Evolutionary conservation across 2,888 invertebrate genomes (phyloP).

Genomic region (Rotaria magnacalcarata): DNA sequence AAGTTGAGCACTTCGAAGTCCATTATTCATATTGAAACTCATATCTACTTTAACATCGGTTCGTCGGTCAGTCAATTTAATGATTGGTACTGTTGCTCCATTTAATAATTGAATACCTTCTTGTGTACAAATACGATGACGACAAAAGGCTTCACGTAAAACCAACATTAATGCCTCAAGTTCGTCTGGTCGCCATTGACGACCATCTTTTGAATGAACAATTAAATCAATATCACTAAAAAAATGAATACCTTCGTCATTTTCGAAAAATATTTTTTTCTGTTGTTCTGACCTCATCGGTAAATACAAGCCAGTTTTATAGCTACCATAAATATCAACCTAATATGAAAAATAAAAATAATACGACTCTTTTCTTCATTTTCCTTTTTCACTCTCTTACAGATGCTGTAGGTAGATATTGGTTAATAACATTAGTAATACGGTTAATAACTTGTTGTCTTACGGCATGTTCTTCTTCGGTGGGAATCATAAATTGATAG

Average conservation of each 20-base stretch:
- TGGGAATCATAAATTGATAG: conserved; percentile 86
- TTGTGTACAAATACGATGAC: conserved; percentile 69
- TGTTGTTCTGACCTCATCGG: conserved; percentile 74
- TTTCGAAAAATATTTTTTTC: conserved; percentile 69
- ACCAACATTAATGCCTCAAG: conserved; percentile 12
- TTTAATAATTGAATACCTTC: conserved; percentile 48
- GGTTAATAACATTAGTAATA: conserved; percentile 78
- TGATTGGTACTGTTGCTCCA: conserved; percentile 69
- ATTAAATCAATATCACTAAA: conserved; percentile 70
- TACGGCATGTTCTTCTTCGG: conserved; percentile 80
- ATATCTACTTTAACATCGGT: conserved; percentile 88
- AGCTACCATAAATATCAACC: conserved; percentile 95
- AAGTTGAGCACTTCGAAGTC: conserved; percentile 88
- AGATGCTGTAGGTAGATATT: conserved; percentile 81
- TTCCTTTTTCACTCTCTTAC: neutral
- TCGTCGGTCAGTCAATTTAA: conserved; percentile 84
- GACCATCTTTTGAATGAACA: conserved; percentile 57
- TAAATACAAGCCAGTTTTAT: conserved; percentile 90
- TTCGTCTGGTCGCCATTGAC: conserved; percentile 37
- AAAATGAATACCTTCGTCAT: conserved; percentile 55
- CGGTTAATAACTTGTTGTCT: conserved; percentile 80
- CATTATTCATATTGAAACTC: conserved; percentile 97
- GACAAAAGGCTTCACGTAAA: conserved; percentile 42
- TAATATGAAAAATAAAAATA: conserved; percentile 52
- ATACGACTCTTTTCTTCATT: neutral